Base-by-base conservation (phyloP, 2,797 vertebrate genomes). In the Schizopygopsis malacanthus region DNA sequence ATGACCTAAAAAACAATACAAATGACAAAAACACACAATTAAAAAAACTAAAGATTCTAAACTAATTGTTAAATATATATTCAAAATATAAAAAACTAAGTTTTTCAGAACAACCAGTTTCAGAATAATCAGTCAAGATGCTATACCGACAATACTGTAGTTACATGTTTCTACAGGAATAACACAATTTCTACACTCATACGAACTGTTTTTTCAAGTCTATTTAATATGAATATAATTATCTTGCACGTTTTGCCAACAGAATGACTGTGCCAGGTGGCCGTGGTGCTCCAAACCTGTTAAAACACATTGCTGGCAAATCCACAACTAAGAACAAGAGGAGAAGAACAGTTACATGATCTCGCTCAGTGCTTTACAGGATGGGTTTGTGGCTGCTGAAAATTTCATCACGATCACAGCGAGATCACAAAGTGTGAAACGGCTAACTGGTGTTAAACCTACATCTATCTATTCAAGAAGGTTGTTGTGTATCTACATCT, bases 321-420 rank as follows among this genome's bases (percentile, higher is more conserved):
- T 41, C 28, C 43, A 65, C 54, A 65, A 56, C 50, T n/a, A 84
- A 86, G 67, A 86, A 79, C 9, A 79, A 73, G 41, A 86, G 33
- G 67, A 82, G 33, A 61, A 82, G 47, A 83, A 73, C 0, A 20
- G 81, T 67, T 73, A 83, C 37, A 47, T 89, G 84, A 88, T n/a
- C 15, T 80, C 12, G 1, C 56, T 39, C 18, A 37, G 12, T 13
- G 59, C 37, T 69, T 77, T 5, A 47, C 25, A 6, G 37, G 8
- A 43, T 69, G 67, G 25, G 22, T 56, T 84, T 77, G 22, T 20
- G 22, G 61, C 45, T 54, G 16, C 59, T 22, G 8, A 61, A 70
- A 37, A 79, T 47, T 70, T 47, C 65, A 45, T 43, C 37, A 61
- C 5, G 43, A 59, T 33, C 25, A n/a, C n/a, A 22, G 39, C 1